Conservation (phyloP, 1,140 invertebrate species). For the Dinoponera quadriceps region DNA sequence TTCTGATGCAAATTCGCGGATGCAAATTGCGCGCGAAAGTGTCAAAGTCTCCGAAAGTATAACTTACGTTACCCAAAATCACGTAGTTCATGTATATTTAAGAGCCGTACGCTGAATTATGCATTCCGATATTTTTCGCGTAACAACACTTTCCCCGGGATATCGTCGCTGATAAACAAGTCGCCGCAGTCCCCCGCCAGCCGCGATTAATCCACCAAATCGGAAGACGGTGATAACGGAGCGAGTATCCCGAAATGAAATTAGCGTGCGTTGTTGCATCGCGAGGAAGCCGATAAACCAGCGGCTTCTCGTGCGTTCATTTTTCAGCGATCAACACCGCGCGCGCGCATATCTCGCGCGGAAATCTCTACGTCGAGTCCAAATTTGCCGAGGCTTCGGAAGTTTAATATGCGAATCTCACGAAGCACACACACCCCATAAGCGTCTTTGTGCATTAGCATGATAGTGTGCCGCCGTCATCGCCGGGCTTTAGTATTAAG, state of each 20-base stretch:
- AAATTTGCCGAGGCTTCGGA: slow-evolving; percentile 6
- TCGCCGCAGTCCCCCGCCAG: neutral
- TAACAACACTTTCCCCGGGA: slow-evolving; percentile 34
- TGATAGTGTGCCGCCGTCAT: neutral
- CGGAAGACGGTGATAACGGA: neutral
- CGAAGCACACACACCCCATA: neutral
- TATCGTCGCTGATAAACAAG: slow-evolving; percentile 32
- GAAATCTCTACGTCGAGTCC: neutral
- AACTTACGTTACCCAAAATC: slow-evolving; percentile 56
- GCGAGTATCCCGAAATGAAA: slow-evolving; percentile 6
- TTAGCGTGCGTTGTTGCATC: neutral
- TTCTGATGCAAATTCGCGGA: slow-evolving; percentile 57
- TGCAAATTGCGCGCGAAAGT: slow-evolving; percentile 59
- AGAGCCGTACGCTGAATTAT: slow-evolving; percentile 44
- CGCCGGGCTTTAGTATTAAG: slow-evolving; percentile 8
- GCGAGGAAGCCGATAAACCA: neutral
- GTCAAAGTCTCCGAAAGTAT: slow-evolving; percentile 58
- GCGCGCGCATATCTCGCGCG: neutral
- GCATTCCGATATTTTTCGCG: slow-evolving; percentile 49
- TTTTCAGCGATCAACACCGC: neutral
- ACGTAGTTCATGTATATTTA: slow-evolving; percentile 60
- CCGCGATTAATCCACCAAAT: slow-evolving; percentile 15
- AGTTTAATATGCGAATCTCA: slow-evolving; percentile 22
- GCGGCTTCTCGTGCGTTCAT: neutral
- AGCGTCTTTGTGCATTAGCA: slow-evolving; percentile 8